Base-by-base conservation (phyloP, 2,797 vertebrate species). In the Syngnathus rostellatus region DNA sequence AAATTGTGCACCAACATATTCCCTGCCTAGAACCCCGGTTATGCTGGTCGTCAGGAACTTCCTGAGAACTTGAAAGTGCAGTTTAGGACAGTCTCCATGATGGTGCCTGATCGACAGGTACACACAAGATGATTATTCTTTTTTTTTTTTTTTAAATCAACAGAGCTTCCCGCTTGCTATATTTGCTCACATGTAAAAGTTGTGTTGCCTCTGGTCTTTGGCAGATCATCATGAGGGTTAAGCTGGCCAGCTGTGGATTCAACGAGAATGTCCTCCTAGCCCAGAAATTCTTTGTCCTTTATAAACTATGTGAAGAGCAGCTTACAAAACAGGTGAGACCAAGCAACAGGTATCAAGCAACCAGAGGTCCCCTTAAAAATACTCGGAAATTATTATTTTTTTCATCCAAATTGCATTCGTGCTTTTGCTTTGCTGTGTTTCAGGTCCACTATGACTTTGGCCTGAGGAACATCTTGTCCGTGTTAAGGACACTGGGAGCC, bases 381-480 rank as follows among this genome's bases (percentile, higher is more conserved):
- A 0, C 46, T 48, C 46, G 4, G 12, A 43, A 12, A 43, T 50
- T 50, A 23, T 7, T 50, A 1, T 50, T 50, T 50, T 51, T 51
- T 51, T 23, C n/a, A 53, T 53, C 8, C n/a, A 23, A 31, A 31
- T 31, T 31, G 19, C 4, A 0, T 45, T 3, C 8, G 19, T 21
- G 14, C 37, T 9, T 17, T 19, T 8, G 46, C 31, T 1, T 62
- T 51, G 46, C 37, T 57, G 10, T 43, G 9, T 58, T 66, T 45
- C 81, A 94, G 92, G 92, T 94, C 69, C 93, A 94, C 65, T 94
- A 94, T 65, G 93, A 94, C 72, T 94, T 94, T 53, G 93, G 93
- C 2, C 86, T 94, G 74, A 88, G 93, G 82, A 94, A 94, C 82
- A 94, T 94, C 77, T 72, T 94, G 78, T 94, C 93, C 0, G 92